Conservation (phyloP, 2,797 vertebrate genomes). For the Myotis planiceps region DNA sequence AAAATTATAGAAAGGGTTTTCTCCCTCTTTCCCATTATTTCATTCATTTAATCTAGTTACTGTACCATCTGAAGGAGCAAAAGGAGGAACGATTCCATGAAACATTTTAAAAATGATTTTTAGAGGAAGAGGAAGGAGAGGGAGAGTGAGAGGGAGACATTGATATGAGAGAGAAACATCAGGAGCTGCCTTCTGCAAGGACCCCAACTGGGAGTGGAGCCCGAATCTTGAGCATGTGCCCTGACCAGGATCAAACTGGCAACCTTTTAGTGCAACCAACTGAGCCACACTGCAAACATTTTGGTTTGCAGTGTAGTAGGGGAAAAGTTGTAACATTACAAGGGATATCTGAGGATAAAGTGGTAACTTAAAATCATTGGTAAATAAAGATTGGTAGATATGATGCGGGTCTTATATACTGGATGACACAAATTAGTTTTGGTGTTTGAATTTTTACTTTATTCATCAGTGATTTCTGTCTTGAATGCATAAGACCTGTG, state of each 20-base stretch:
- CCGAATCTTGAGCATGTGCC: no score
- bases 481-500: neutral
- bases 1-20: neutral
- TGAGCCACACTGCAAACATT: neutral
- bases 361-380: neutral
- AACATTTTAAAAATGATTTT: no score
- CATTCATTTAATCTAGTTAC: neutral
- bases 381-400: neutral
- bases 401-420: neutral
- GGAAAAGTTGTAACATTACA: neutral
- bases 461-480: neutral
- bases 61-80: slow-evolving; percentile 8
- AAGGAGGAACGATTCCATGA: neutral
- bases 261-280: no score
- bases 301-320: neutral
- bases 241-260: no score
- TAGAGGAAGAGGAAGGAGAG: no score
- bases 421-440: neutral
- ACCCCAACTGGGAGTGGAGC: no score
- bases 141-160: no score
- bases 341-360: neutral
- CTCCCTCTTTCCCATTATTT: neutral
- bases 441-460: neutral
- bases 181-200: no score
- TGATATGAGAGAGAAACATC: no score